These are phyloP conservation scores for Eidolon dupreanum DNA, from an alignment of 2,797 vertebrate genomes.

Conservation along the genomic window DNA sequence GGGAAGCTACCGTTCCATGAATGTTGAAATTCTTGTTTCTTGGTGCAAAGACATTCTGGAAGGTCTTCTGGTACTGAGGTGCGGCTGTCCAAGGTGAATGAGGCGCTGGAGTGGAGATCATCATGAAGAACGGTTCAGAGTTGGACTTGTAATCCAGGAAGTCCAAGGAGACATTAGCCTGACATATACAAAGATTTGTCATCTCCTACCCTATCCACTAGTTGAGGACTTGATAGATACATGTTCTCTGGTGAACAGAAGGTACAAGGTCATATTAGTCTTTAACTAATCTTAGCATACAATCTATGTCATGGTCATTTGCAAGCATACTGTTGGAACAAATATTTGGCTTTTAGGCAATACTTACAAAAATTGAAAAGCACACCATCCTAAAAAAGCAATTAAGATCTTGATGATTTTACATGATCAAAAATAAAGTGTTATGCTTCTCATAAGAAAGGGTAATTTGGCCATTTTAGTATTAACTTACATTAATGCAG, in stretches of 20 bases:
- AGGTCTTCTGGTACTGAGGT: slow-evolving; percentile 93
- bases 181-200: slow-evolving; percentile 69
- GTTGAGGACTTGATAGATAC: neutral
- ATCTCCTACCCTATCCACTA: neutral
- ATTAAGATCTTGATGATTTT: neutral
- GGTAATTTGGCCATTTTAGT: neutral
- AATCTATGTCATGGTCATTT: neutral
- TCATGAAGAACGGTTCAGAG: slow-evolving; percentile 97
- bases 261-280: neutral
- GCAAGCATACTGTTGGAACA: neutral
- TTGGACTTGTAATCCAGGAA: slow-evolving; percentile 95
- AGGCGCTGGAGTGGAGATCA: slow-evolving; percentile 96
- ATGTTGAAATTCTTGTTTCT: slow-evolving; percentile 95
- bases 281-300: neutral
- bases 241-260: neutral
- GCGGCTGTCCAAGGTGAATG: slow-evolving; percentile 97
- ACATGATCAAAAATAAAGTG: neutral
- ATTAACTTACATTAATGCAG: neutral
- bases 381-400: neutral
- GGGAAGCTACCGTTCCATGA: slow-evolving; percentile 91
- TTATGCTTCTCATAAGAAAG: neutral
- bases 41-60: slow-evolving; percentile 91
- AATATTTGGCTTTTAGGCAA: neutral
- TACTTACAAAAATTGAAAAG: neutral
- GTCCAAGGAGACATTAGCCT: slow-evolving; percentile 96